These are phyloP conservation scores for Reinhardtius hippoglossoides DNA, from an alignment of 2,113 vertebrate genomes.

Conservation along the genomic window DNA sequence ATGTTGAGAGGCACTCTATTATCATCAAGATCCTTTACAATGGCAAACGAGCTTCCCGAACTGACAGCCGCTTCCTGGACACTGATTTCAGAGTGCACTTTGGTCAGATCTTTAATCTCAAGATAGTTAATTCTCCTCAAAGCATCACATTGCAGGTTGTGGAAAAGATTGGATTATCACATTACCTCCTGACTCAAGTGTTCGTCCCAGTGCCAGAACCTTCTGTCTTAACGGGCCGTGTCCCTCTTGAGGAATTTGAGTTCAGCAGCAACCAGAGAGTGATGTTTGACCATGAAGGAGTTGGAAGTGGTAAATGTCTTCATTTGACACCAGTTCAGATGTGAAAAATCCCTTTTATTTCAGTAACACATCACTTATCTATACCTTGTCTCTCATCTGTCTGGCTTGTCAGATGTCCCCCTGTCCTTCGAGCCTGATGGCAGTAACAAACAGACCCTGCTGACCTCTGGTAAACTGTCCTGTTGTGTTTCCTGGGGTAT, in stretches of 20 bases:
- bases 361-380: no score
- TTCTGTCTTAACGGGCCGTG: conserved; percentile 85
- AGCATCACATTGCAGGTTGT: conserved; percentile 91
- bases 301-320: conserved; percentile 89
- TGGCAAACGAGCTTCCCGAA: conserved; percentile 94
- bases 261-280: conserved; percentile 94
- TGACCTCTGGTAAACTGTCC: conserved; percentile 95
- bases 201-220: conserved; percentile 92
- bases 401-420: conserved; percentile 84
- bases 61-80: conserved; percentile 84
- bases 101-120: conserved; percentile 96
- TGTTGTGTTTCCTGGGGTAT: conserved; percentile 92
- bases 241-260: conserved; percentile 88
- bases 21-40: conserved; percentile 94
- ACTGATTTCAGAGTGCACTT: conserved; percentile 94
- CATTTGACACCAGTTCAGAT: not conserved
- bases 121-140: conserved; percentile 93
- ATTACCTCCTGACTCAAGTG: conserved; percentile 86
- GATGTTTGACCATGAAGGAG: conserved; percentile 92
- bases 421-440: conserved; percentile 94
- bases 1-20: conserved; percentile 85
- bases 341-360: no score
- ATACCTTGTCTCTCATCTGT: no score
- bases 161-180: conserved; percentile 84
- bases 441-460: conserved; percentile 87